Conservation (phyloP, 2,113 vertebrate genomes). For the Neotragus moschatus region DNA sequence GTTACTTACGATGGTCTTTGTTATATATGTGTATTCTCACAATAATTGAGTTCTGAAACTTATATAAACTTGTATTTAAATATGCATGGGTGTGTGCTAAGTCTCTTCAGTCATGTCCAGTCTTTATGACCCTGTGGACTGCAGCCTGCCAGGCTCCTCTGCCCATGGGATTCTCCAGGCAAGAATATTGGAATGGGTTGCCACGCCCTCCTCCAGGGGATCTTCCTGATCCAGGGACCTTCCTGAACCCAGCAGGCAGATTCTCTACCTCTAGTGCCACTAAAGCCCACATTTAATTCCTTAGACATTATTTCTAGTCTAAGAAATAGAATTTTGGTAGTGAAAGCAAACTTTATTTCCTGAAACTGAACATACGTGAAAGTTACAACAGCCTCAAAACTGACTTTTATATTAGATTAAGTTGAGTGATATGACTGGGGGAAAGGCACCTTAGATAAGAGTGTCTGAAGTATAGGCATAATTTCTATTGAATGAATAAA, state of each 20-base stretch:
- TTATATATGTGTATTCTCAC: background rate
- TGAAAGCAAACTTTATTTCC: background rate
- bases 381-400: background rate
- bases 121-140: rapidly evolving
- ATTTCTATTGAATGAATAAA: background rate
- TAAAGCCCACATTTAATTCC: background rate
- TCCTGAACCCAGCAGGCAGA: background rate
- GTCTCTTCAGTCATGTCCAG: background rate
- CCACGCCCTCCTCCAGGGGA: background rate
- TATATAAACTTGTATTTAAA: background rate
- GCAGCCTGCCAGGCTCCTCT: background rate
- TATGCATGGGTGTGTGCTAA: background rate
- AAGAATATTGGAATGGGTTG: background rate
- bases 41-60: background rate
- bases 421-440: background rate
- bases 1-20: background rate
- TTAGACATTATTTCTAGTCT: background rate
- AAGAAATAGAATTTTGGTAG: background rate
- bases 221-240: background rate
- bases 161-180: background rate
- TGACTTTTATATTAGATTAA: background rate
- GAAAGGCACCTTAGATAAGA: background rate
- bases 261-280: background rate
- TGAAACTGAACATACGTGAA: background rate
- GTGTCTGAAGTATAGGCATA: background rate